Conservation (phyloP, 2,888 invertebrate genomes). For the Meiosimyza platycephala region DNA sequence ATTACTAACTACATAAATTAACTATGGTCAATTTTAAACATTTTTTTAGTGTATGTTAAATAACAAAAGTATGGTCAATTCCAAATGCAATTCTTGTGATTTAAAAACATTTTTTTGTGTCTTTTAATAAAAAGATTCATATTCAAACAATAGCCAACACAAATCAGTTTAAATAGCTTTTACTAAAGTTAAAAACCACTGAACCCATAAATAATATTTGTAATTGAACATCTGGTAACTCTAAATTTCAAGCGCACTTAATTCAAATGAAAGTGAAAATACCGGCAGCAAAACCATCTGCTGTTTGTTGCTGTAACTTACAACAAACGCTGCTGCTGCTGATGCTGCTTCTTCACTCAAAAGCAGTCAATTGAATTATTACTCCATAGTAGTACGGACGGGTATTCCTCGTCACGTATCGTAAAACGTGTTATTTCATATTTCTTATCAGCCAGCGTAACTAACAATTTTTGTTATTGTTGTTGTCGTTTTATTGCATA, state of each 20-base stretch:
- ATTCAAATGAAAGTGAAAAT: conserved; percentile 54
- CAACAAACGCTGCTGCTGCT: neutral
- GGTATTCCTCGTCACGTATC: neutral
- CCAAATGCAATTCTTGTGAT: too few species aligned
- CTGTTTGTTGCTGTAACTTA: neutral
- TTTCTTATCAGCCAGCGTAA: neutral
- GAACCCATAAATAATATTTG: neutral
- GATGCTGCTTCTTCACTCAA: conserved; percentile 4
- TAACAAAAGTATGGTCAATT: too few species aligned
- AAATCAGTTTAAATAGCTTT: too few species aligned
- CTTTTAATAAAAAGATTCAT: too few species aligned
- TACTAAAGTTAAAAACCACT: neutral
- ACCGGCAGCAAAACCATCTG: conserved; percentile 38
- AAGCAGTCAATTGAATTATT: neutral
- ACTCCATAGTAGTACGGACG: neutral
- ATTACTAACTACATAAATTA: too few species aligned
- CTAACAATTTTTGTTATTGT: neutral
- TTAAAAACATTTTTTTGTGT: too few species aligned
- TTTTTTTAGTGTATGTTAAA: too few species aligned
- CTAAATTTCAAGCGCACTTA: neutral
- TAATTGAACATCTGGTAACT: conserved; percentile 8
- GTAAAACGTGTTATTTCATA: neutral
- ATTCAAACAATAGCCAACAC: too few species aligned
- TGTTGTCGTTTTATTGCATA: conserved; percentile 23
- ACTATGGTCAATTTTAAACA: too few species aligned